Conservation (phyloP, 1,140 invertebrate genomes). For the Conus betulinus region DNA sequence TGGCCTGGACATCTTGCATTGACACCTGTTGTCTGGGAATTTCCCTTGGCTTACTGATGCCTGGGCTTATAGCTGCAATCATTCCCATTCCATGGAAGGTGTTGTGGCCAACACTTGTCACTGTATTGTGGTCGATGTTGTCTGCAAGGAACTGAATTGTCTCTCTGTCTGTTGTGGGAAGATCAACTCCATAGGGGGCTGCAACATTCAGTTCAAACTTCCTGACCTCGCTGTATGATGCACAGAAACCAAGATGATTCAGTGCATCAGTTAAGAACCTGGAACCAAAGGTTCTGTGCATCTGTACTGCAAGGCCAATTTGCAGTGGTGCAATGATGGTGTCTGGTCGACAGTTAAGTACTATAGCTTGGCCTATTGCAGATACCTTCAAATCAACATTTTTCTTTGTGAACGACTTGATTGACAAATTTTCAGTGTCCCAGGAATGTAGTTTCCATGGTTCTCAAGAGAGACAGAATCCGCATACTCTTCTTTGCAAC, state of each 20-base stretch:
- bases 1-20: no score
- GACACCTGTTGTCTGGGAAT: no score
- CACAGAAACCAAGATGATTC: conserved; percentile 40
- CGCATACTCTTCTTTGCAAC: conserved; percentile 21
- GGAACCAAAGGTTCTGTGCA: conserved; percentile 41
- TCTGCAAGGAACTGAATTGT: conserved; percentile 32
- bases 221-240: conserved; percentile 43
- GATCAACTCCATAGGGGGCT: background rate
- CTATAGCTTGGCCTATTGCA: conserved; percentile 40
- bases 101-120: no score
- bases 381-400: conserved; percentile 27
- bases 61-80: no score
- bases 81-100: no score
- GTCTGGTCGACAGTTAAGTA: conserved; percentile 31
- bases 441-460: conserved; percentile 37
- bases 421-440: conserved; percentile 30
- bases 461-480: conserved; percentile 18
- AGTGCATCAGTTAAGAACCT: conserved; percentile 44
- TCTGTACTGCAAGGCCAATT: no score
- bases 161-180: background rate
- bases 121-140: no score
- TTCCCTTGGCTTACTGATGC: no score
- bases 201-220: conserved; percentile 32
- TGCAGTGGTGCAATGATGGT: no score
- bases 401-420: background rate